Conservation (phyloP, 2,797 vertebrate species). For the Salarias fasciatus region DNA sequence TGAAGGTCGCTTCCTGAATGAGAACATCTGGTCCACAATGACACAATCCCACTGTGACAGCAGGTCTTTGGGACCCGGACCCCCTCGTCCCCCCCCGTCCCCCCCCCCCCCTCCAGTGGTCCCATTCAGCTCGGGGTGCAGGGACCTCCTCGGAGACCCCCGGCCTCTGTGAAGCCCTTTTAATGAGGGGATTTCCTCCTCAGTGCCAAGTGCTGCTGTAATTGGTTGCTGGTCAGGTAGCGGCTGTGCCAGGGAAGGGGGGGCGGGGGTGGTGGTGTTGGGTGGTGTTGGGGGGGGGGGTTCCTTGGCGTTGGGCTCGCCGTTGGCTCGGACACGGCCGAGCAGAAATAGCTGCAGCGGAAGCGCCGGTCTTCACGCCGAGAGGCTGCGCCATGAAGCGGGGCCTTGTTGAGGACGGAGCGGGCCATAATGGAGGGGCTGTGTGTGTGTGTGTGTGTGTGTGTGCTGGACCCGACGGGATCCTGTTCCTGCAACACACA, state of each 20-base stretch:
- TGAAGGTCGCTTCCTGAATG: conserved; percentile 60
- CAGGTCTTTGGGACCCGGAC: conserved; percentile 64
- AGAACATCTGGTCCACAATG: conserved; percentile 72
- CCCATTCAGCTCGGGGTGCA: conserved; percentile 50
- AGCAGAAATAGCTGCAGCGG: conserved; percentile 65
- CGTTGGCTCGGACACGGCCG: conserved; percentile 56
- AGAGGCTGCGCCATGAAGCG: conserved; percentile 48
- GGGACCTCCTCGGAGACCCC: conserved; percentile 59
- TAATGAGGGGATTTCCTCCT: conserved; percentile 74
- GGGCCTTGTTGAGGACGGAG: conserved; percentile 58
- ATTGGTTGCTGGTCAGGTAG: conserved; percentile 79
- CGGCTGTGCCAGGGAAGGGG: conserved; percentile 66
- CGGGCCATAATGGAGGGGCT: conserved; percentile 61
- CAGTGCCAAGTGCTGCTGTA: conserved; percentile 80
- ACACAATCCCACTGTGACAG: conserved; percentile 38
- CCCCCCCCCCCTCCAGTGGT: conserved; percentile 37
- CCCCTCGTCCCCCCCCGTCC: conserved; percentile 25
- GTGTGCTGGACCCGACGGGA: conserved; percentile 57
- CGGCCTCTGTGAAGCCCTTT: conserved; percentile 76
- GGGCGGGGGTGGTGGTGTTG: conserved; percentile 15
- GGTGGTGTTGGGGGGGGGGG: conserved; percentile 2
- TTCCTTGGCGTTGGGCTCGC: conserved; percentile 58
- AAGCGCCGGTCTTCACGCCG: conserved; percentile 68
- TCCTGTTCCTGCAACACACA: conserved; percentile 52
- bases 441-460: conserved; percentile 66